Evolutionary conservation across 2,113 vertebrate genomes (phyloP).

Genomic region (Conger conger): DNA sequence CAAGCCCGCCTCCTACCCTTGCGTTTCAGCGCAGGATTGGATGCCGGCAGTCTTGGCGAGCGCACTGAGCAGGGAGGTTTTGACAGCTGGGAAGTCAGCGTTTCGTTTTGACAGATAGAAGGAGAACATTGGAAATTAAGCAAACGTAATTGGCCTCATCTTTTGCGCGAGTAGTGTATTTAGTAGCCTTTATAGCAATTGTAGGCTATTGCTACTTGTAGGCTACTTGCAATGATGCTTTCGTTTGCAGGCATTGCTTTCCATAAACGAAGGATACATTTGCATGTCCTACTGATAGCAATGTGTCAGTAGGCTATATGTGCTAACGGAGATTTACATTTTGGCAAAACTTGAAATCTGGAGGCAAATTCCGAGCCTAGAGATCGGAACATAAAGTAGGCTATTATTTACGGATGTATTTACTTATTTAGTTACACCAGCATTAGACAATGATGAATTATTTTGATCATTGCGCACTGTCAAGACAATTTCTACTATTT

Average conservation of each 20-base stretch:
- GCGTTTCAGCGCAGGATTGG: constrained; percentile 19
- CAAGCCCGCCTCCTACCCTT: constrained; percentile 13
- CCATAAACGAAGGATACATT: not conserved
- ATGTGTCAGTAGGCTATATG: not conserved
- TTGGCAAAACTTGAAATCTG: not conserved
- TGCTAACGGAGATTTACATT: not conserved
- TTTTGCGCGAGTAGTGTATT: not conserved
- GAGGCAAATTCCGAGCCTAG: not conserved
- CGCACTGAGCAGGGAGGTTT: not conserved
- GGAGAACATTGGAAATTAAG: not conserved
- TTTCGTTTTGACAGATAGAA: not conserved
- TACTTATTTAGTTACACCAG: too few species aligned
- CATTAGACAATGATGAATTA: too few species aligned
- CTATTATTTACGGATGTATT: too few species aligned
- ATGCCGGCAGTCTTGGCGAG: not conserved
- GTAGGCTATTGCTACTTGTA: not conserved
- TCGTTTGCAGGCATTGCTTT: not conserved
- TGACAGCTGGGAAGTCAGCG: not conserved
- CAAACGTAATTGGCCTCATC: not conserved
- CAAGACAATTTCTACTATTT: too few species aligned
- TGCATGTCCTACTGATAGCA: not conserved
- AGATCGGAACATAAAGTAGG: too few species aligned
- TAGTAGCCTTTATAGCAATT: not conserved
- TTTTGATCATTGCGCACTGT: too few species aligned
- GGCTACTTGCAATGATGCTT: not conserved